phyloP scores from a whole-genome alignment of 2,113 vertebrate genomes.

The Atherinomorus stipes region DNA sequence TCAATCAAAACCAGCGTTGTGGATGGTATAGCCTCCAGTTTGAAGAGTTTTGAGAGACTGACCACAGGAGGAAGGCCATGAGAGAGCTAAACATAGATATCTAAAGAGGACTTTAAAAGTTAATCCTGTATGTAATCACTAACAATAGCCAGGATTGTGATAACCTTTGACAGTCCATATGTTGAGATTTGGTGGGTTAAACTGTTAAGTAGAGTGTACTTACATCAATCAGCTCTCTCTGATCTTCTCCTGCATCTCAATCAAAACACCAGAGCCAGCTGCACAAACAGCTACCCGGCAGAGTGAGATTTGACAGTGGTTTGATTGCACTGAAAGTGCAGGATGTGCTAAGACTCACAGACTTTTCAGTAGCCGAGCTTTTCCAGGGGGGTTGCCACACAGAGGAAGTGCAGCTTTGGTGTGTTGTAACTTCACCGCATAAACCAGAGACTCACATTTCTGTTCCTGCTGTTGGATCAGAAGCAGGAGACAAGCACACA shows the following conservation, averaged over 20 bases:
- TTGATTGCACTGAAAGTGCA: constrained; percentile 55
- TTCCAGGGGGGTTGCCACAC: constrained; percentile 54
- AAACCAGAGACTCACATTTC: constrained; percentile 57
- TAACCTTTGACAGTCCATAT: constrained; percentile 21
- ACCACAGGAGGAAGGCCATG: constrained; percentile 31
- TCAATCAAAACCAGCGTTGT: constrained; percentile 60
- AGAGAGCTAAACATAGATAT: constrained; percentile 30
- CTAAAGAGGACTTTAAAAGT: not conserved
- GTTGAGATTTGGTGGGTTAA: constrained; percentile 21
- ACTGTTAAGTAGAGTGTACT: constrained; percentile 2
- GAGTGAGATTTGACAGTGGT: constrained; percentile 64
- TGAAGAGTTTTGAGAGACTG: constrained; percentile 41
- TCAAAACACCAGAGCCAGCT: constrained; percentile 76
- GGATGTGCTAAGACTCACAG: constrained; percentile 67
- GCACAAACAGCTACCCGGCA: constrained; percentile 68
- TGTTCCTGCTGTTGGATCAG: constrained; percentile 62
- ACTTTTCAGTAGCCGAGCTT: constrained; percentile 55
- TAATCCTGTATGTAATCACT: not conserved
- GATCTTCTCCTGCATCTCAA: constrained; percentile 60
- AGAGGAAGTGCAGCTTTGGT: constrained; percentile 59
- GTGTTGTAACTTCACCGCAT: constrained; percentile 69
- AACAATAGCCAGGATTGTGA: constrained; percentile 17
- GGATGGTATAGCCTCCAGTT: constrained; percentile 36
- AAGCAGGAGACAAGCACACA: constrained; percentile 51
- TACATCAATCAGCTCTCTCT: constrained; percentile 53